Evolutionary conservation across 2,113 vertebrate genomes (phyloP).

Genomic region (Pagrus major): DNA sequence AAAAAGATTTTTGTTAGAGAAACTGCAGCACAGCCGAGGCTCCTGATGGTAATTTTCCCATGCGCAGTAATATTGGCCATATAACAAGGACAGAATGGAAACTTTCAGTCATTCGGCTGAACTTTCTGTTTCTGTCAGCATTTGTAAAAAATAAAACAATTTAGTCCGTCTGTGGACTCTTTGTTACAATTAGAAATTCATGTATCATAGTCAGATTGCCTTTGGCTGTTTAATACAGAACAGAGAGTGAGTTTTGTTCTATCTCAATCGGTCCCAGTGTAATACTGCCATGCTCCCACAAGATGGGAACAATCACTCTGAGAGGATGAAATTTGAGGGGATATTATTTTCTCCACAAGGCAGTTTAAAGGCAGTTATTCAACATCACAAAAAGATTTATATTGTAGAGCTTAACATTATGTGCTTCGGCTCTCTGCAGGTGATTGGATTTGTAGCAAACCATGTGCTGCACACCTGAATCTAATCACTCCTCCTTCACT

Average conservation of each 20-base stretch:
- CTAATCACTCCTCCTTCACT: constrained; percentile 6
- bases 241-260: neutral
- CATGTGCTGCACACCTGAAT: constrained; percentile 46
- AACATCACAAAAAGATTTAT: neutral
- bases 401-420: too few species aligned
- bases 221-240: neutral
- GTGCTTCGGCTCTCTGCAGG: neutral
- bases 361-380: neutral
- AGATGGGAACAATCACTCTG: constrained; percentile 24
- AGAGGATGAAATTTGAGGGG: neutral
- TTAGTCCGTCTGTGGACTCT: constrained; percentile 37
- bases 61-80: neutral
- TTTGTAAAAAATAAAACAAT: constrained; percentile 46
- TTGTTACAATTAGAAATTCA: constrained; percentile 27
- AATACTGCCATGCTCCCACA: constrained; percentile 25
- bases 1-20: neutral
- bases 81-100: constrained; percentile 49
- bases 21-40: neutral
- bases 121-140: constrained; percentile 3
- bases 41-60: neutral
- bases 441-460: neutral
- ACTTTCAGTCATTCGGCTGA: constrained; percentile 30
- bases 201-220: constrained; percentile 22
- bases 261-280: neutral
- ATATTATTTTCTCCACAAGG: neutral